Conservation (phyloP, 2,797 vertebrate species). For the Nasua narica region DNA sequence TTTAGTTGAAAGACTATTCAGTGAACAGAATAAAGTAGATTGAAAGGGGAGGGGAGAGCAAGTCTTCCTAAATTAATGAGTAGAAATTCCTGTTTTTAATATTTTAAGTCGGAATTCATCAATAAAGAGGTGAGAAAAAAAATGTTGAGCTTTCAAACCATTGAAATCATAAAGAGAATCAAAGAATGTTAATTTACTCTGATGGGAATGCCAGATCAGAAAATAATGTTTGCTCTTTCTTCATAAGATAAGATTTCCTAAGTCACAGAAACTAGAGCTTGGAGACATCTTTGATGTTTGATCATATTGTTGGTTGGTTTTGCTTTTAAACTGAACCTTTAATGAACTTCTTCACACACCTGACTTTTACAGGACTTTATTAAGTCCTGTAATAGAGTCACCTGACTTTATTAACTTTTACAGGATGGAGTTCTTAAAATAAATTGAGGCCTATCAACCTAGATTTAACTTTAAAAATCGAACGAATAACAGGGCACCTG, state of each 20-base stretch:
- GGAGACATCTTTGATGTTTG: slow-evolving; percentile 60
- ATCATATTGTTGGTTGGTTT: slow-evolving; percentile 63
- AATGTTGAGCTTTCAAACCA: not conserved
- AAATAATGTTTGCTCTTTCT: slow-evolving; percentile 49
- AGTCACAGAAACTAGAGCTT: slow-evolving; percentile 52
- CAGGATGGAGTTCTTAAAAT: slow-evolving; percentile 62
- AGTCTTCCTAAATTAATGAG: not conserved
- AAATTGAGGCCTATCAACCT: slow-evolving; percentile 58
- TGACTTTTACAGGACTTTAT: too few species aligned
- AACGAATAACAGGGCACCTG: not conserved
- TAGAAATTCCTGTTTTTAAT: not conserved
- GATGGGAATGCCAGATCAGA: not conserved
- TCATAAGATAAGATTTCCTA: slow-evolving; percentile 46
- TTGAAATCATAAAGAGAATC: not conserved
- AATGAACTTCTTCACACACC: slow-evolving; percentile 61
- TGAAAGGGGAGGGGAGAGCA: not conserved
- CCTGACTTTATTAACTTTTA: slow-evolving; percentile 67
- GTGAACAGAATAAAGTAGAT: not conserved
- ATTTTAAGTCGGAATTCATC: slow-evolving; percentile 21
- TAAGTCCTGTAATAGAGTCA: too few species aligned
- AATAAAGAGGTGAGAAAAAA: slow-evolving; percentile 6
- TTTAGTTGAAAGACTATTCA: slow-evolving; percentile 44
- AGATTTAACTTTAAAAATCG: slow-evolving; percentile 62
- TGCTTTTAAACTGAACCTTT: slow-evolving; percentile 28
- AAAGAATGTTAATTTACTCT: slow-evolving; percentile 30